phyloP scores from a whole-genome alignment of 2,113 vertebrate genomes.

The Chascanopsetta lugubris region DNA sequence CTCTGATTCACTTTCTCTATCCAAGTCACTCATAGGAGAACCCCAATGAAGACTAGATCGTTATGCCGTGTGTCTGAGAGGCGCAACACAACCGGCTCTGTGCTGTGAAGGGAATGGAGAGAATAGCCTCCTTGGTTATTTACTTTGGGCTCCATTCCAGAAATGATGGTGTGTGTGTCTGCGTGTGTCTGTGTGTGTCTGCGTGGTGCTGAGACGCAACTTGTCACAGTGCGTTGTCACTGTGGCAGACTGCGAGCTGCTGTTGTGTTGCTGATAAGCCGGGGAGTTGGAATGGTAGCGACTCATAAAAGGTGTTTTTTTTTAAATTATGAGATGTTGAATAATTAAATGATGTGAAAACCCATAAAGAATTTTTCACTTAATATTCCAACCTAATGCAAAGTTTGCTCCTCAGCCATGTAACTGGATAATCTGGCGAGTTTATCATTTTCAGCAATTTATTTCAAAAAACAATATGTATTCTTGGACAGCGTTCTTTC shows the following conservation, averaged over 20 bases:
- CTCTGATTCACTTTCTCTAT: constrained; percentile 21
- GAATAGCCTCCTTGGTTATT: neutral
- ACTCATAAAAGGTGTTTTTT: constrained; percentile 1
- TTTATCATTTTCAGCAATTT: no score
- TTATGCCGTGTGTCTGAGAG: constrained; percentile 10
- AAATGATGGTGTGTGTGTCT: neutral
- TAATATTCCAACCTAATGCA: no score
- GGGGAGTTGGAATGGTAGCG: constrained; percentile 1
- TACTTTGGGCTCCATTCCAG: neutral
- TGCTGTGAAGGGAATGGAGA: neutral
- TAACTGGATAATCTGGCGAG: no score
- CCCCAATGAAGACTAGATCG: neutral
- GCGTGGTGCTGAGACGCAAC: constrained; percentile 1
- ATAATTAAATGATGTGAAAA: no score
- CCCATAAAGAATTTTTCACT: no score
- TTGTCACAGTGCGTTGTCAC: constrained; percentile 3
- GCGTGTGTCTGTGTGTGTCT: neutral
- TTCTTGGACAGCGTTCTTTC: neutral
- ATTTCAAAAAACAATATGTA: no score
- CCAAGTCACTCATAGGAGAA: constrained; percentile 13
- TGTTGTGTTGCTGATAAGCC: constrained; percentile 18
- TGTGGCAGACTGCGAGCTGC: constrained; percentile 7
- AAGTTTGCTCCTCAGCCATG: no score
- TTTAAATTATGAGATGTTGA: constrained; percentile 20
- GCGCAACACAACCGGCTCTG: neutral